Percentiles rank a stretch among this genome's conserved stretches.
Conservation (phyloP, 2,888 invertebrate genomes). For the Cabera pusaria region DNA sequence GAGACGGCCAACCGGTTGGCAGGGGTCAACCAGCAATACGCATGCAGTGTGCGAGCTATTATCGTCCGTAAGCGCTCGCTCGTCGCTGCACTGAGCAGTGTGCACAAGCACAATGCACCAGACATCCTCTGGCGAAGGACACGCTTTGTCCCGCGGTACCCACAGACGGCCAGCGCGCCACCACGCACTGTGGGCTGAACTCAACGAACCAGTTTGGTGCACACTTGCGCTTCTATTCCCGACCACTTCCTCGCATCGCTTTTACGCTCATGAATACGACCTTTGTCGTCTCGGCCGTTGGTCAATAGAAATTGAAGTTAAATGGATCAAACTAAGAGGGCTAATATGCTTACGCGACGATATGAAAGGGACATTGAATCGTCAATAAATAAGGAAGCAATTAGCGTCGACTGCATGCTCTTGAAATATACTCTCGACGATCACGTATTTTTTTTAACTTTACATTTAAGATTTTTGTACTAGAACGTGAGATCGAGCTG, state of each 20-base stretch:
- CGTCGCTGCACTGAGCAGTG: slow-evolving; percentile 25
- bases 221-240: slow-evolving; percentile 66
- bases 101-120: slow-evolving; percentile 65
- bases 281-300: slow-evolving; percentile 21
- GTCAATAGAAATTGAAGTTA: slow-evolving; percentile 14
- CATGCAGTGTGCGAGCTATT: slow-evolving; percentile 25
- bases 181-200: slow-evolving; percentile 23
- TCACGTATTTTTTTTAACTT: slow-evolving; percentile 45
- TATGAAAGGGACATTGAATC: slow-evolving; percentile 21
- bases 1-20: neutral
- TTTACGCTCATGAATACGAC: slow-evolving; percentile 46
- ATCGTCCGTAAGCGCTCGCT: slow-evolving; percentile 43
- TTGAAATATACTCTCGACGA: slow-evolving; percentile 44
- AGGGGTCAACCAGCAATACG: slow-evolving; percentile 7
- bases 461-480: slow-evolving; percentile 39
- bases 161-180: slow-evolving; percentile 21
- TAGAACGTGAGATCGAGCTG: slow-evolving; percentile 18
- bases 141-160: slow-evolving; percentile 51
- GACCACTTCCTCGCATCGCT: slow-evolving; percentile 44
- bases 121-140: slow-evolving; percentile 59
- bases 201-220: slow-evolving; percentile 58
- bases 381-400: slow-evolving; percentile 44
- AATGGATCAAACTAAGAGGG: slow-evolving; percentile 9
- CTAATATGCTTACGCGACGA: slow-evolving; percentile 4
- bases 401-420: slow-evolving; percentile 41